Conservation (phyloP, 2,888 invertebrate species). For the Gnatocerus cornutus region DNA sequence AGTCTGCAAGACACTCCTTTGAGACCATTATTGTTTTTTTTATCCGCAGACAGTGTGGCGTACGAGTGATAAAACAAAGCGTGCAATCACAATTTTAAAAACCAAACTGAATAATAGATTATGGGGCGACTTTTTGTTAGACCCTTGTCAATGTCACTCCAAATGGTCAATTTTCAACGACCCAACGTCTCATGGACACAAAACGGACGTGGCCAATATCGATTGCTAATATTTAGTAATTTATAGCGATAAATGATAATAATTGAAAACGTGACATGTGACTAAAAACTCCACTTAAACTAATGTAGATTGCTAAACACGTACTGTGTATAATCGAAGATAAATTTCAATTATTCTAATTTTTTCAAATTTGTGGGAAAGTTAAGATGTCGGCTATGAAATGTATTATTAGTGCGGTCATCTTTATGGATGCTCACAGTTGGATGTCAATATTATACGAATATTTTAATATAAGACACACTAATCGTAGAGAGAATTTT, state of each 20-base stretch:
- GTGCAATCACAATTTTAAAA: not conserved
- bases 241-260: not conserved
- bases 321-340: not conserved
- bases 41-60: not conserved
- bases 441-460: conserved; percentile 2
- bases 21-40: conserved; percentile 10
- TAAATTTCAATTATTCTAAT: conserved; percentile 1
- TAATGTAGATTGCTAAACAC: not conserved
- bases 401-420: conserved; percentile 9
- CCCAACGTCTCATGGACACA: not conserved
- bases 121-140: not conserved
- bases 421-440: conserved; percentile 19
- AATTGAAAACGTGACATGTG: not conserved
- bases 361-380: not conserved
- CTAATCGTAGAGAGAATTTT: not conserved
- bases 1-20: conserved; percentile 5
- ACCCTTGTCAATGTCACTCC: conserved; percentile 1
- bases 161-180: not conserved
- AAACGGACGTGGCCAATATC: not conserved
- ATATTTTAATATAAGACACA: conserved; percentile 12
- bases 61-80: not conserved
- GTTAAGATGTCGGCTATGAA: conserved; percentile 3
- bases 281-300: not conserved
- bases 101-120: not conserved
- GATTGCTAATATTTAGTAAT: not conserved